Evolutionary conservation across 2,888 invertebrate genomes (phyloP).

Genomic region (Cerceris ruficornis): DNA sequence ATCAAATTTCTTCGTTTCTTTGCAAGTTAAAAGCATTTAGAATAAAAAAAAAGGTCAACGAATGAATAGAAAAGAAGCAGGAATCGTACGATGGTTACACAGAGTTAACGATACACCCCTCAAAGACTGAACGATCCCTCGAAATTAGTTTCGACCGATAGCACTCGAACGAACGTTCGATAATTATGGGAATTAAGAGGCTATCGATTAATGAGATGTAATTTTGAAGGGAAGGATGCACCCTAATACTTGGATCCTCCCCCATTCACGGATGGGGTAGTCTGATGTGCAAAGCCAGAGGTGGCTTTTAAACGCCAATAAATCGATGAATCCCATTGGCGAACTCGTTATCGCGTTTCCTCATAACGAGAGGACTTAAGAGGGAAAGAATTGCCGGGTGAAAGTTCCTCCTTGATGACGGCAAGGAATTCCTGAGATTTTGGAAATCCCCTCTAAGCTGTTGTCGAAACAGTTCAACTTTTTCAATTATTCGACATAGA

Average conservation of each 20-base stretch:
- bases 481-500: too few relatives aligned
- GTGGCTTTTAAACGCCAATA: slow-evolving; percentile 46
- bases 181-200: slow-evolving; percentile 48
- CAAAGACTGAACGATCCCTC: too few relatives aligned
- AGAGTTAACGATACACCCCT: too few relatives aligned
- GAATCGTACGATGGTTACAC: too few relatives aligned
- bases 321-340: slow-evolving; percentile 52
- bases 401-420: background rate
- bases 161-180: slow-evolving; percentile 15
- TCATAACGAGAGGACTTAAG: slow-evolving; percentile 43
- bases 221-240: slow-evolving; percentile 28
- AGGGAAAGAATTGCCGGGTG: background rate
- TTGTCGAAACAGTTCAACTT: background rate
- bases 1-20: too few relatives aligned
- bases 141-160: slow-evolving; percentile 28
- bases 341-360: slow-evolving; percentile 51
- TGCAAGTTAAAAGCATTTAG: too few relatives aligned
- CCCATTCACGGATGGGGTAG: slow-evolving; percentile 8
- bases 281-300: slow-evolving; percentile 40
- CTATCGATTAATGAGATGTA: slow-evolving; percentile 47
- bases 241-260: background rate
- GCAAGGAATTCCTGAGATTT: background rate
- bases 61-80: too few relatives aligned
- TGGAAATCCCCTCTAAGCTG: background rate
- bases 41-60: too few relatives aligned